phyloP scores from a whole-genome alignment of 2,797 vertebrate species.

The Alfaro cultratus region DNA sequence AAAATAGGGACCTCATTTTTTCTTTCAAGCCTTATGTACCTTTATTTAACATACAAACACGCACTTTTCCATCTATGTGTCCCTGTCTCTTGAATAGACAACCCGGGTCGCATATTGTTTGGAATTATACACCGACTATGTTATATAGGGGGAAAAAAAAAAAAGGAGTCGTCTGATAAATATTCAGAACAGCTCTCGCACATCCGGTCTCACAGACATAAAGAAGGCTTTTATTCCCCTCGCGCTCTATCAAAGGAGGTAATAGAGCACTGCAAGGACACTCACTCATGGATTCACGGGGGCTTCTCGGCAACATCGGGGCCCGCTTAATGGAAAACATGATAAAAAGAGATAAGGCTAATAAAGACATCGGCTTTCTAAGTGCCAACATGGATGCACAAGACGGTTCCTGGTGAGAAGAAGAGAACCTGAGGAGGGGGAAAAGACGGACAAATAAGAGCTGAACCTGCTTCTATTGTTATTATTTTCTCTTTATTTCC shows the following conservation, averaged over 20 bases:
- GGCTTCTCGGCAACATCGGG: constrained; percentile 39
- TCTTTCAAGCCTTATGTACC: background rate
- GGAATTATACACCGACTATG: constrained; percentile 63
- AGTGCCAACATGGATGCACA: constrained; percentile 10
- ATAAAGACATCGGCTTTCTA: constrained; percentile 25
- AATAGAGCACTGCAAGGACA: constrained; percentile 68
- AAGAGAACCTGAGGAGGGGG: background rate
- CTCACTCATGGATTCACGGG: constrained; percentile 53
- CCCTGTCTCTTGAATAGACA: constrained; percentile 33
- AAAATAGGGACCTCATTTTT: background rate
- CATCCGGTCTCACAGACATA: constrained; percentile 81
- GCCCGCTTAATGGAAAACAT: constrained; percentile 47
- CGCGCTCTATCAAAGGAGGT: constrained; percentile 68
- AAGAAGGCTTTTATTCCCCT: constrained; percentile 77
- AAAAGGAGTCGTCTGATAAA: constrained; percentile 72
- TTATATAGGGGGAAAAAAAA: constrained; percentile 32
- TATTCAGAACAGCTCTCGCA: constrained; percentile 78
- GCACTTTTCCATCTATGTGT: constrained; percentile 25
- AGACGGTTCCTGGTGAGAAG: constrained; percentile 9
- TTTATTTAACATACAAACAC: background rate
- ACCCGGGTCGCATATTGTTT: constrained; percentile 51
- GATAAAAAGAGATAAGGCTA: constrained; percentile 34
- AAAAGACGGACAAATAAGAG: background rate
- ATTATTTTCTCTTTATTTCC: constrained; percentile 5
- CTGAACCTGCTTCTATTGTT: constrained; percentile 3